Evolutionary conservation across 2,113 vertebrate genomes (phyloP).

Genomic region (Strix uralensis): DNA sequence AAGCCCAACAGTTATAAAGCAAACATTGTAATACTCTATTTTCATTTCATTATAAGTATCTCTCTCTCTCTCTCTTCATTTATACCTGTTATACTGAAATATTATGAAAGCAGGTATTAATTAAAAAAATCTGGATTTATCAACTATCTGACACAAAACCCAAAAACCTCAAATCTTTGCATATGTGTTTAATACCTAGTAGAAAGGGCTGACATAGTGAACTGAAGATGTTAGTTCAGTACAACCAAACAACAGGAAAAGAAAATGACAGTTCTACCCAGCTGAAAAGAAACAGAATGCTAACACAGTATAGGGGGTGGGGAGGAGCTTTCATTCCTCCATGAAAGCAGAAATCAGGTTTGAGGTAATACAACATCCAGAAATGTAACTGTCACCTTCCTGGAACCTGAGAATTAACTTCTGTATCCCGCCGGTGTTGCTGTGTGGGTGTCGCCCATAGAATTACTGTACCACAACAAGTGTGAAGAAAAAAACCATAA

Average conservation of each 20-base stretch:
- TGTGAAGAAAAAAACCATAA: background rate
- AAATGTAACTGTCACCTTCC: background rate
- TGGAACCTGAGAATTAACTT: background rate
- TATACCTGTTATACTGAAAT: background rate
- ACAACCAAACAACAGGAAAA: background rate
- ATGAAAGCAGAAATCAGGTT: background rate
- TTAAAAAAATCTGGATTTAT: background rate
- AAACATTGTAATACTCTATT: background rate
- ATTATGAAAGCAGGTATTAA: background rate
- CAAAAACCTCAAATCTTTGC: background rate
- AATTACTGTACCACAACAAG: background rate
- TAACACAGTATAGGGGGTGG: background rate
- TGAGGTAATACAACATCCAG: background rate
- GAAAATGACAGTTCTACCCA: background rate
- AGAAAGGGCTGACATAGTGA: background rate
- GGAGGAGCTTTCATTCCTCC: background rate
- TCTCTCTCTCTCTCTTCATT: background rate
- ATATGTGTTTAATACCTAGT: background rate
- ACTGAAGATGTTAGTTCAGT: background rate
- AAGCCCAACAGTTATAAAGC: background rate
- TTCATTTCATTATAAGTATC: background rate
- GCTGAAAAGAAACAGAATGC: background rate
- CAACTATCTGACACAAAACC: background rate
- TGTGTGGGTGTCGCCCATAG: background rate
- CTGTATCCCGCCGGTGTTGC: background rate